Conservation (phyloP, 2,888 invertebrate species). For the Phaedon cochleariae region DNA sequence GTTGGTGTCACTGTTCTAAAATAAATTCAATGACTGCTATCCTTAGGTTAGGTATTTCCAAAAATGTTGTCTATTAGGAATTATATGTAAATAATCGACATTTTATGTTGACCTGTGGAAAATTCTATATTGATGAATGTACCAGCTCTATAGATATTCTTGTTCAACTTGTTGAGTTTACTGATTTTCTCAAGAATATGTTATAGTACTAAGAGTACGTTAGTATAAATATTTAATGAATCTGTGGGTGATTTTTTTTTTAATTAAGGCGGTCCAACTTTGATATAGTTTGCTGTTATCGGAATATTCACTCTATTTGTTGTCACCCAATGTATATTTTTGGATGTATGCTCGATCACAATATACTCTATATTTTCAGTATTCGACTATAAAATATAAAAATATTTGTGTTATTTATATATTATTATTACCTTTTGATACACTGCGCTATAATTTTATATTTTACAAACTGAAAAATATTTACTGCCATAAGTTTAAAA, state of each 20-base stretch:
- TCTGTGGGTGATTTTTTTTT: background rate
- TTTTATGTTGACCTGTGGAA: background rate
- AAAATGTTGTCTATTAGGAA: constrained; percentile 48
- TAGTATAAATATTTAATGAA: constrained; percentile 5
- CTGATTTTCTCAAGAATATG: constrained; percentile 3
- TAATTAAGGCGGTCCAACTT: constrained; percentile 13
- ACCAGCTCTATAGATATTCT: constrained; percentile 11
- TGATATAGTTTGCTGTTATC: background rate
- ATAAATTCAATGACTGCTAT: constrained; percentile 45
- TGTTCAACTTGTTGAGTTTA: constrained; percentile 12
- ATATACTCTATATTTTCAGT: constrained; percentile 36
- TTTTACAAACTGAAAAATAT: background rate
- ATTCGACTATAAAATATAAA: constrained; percentile 27
- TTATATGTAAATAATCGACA: constrained; percentile 45
- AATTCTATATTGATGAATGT: background rate
- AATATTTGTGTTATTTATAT: constrained; percentile 36
- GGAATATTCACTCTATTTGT: background rate
- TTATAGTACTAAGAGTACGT: constrained; percentile 1
- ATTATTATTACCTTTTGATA: constrained; percentile 11
- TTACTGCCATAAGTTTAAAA: constrained; percentile 8
- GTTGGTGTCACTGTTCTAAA: constrained; percentile 33
- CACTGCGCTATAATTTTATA: background rate
- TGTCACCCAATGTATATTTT: constrained; percentile 30
- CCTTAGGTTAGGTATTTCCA: constrained; percentile 44
- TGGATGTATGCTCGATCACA: constrained; percentile 26